Base-by-base conservation (phyloP, 2,888 invertebrate genomes). In the Agriotes lineatus region DNA sequence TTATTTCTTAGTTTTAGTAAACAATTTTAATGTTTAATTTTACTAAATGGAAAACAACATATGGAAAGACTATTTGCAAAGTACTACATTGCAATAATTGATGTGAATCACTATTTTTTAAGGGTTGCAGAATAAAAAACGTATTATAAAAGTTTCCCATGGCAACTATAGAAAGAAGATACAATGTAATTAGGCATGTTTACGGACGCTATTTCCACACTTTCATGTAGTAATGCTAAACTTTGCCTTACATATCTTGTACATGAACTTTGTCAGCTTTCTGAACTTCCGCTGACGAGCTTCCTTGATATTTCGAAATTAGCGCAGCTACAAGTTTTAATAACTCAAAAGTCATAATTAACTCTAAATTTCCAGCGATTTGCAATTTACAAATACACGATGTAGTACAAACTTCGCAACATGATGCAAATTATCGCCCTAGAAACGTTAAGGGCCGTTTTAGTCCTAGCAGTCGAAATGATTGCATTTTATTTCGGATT, bases 221-320 rank as follows among this genome's bases (percentile, higher is more conserved):
- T n/a, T 5, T 37, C 14, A n/a, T 9, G 9, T 42, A 16, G 16
- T 42, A 42, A 42, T 4, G 12, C 14, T 12, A 5, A 18, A 18
- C 42, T 16, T 7, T 18, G 42, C 19, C 18, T 2, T 48, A 48
- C 35, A 33, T 60, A 60, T 33, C 35, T 44, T 45, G 35, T 19
- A 60, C 19, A 37, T 45, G n/a, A 60, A 60, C 18, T 60, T 60
- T 48, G 25, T 25, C 45, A 35, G 60, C 35, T 60, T 60, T 45
- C 35, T 5, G 14, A 45, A 60, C 60, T 60, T 60, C 33, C 44
- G 35, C 45, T 45, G 25, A 48, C 48, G 33, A 60, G 45, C 18
- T 22, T 48, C 48, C 9, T n/a, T 19, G 30, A 22, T 33, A 52
- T 33, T 52, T 33, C 1, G 33, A 30, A 52, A 52, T 33, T 52